Base-by-base conservation (phyloP, 2,113 vertebrate species). In the Plestiodon gilberti region DNA sequence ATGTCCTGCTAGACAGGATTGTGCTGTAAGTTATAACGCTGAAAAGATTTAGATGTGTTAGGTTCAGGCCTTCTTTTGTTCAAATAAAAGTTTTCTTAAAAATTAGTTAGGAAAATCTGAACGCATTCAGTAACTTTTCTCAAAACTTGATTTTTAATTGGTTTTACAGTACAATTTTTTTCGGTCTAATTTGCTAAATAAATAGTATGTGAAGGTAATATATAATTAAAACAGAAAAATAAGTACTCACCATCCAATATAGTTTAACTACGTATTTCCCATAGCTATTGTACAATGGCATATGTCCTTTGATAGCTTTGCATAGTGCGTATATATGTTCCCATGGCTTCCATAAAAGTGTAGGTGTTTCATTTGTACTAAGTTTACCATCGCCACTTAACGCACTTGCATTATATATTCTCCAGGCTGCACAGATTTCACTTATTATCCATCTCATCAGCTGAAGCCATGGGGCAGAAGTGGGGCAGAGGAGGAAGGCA, bases 181-280 rank as follows among this genome's bases (percentile, higher is more conserved):
- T n/a, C 62, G 35, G 11, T 80, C 23, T 14, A 30, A 15, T 2
- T 65, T 61, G 15, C 6, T 78, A 18, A 28, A 64, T 25, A 35
- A 81, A 74, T 81, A 64, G 23, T 71, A 76, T 20, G 61, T 35
- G 35, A 35, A 81, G 57, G 82, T 43, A 71, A 59, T 48, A 61
- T 86, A 84, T 38, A 43, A 30, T 38, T 57, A 57, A 80, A 7
- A 80, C 1, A 35, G 67, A 43, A 13, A 90, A 1, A 55, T 40
- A 83, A 85, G 3, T 40, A 94, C 96, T 96, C 95, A 99, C 99
- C 99, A 99, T 99, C 98, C 98, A 99, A 91, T 97, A 98, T 57
- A 99, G 97, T 93, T 94, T 98, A 82, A 99, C 96, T 14, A 98
- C 33, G 0, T 99, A 99, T 94, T 99, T 99, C 87, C 98, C 98